Percentiles rank a stretch among this genome's conserved stretches.
Evolutionary conservation across 2,888 invertebrate genomes (phyloP).

Genomic region (Gandaritis pyraliata): DNA sequence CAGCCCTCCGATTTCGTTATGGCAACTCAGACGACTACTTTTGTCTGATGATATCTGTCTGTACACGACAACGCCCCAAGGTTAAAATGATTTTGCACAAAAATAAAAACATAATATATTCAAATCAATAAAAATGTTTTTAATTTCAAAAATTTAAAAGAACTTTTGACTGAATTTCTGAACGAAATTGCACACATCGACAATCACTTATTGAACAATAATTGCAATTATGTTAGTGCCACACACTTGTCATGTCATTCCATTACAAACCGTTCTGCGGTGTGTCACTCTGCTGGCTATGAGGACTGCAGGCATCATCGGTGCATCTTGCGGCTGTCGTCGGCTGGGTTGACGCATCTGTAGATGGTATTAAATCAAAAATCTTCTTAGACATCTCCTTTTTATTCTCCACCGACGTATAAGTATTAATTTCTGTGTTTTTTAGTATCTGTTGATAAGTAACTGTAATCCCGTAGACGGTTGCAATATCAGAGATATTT

Average conservation of each 20-base stretch:
- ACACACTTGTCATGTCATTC: conserved; percentile 21
- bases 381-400: not conserved
- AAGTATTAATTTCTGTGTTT: too few relatives aligned
- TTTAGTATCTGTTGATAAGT: not conserved
- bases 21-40: not conserved
- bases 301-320: conserved; percentile 72
- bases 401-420: not conserved
- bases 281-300: conserved; percentile 69
- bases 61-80: too few relatives aligned
- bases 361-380: conserved; percentile 45
- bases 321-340: conserved; percentile 59
- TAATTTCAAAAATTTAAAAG: not conserved
- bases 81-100: not conserved
- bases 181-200: not conserved
- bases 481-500: too few relatives aligned
- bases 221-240: conserved; percentile 23
- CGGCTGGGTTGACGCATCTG: conserved; percentile 64
- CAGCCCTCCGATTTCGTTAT: too few relatives aligned
- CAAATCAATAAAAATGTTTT: too few relatives aligned
- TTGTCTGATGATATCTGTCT: too few relatives aligned
- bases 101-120: not conserved
- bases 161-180: not conserved
- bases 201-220: conserved; percentile 2
- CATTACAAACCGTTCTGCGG: conserved; percentile 72
- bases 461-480: too few relatives aligned